phyloP scores from a whole-genome alignment of 2,888 invertebrate species.

The Dromius quadrimaculatus region DNA sequence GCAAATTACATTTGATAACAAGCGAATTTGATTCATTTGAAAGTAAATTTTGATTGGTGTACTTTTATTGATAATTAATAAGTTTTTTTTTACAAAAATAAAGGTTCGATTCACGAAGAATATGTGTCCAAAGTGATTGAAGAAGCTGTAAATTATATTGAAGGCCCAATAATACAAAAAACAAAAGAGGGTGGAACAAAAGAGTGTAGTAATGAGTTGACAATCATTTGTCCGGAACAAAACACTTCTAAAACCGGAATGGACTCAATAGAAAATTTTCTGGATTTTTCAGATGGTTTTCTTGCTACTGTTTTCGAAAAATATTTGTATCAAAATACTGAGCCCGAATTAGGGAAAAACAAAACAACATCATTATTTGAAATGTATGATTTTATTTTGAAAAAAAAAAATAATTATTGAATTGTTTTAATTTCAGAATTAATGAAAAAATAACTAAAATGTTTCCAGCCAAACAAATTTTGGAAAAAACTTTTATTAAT shows the following conservation, averaged over 20 bases:
- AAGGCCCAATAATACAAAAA: constrained; percentile 7
- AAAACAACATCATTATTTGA: constrained; percentile 55
- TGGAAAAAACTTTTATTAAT: constrained; percentile 59
- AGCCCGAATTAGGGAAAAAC: background rate
- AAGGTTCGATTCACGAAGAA: constrained; percentile 63
- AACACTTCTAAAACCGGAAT: constrained; percentile 60
- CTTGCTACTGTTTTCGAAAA: constrained; percentile 66
- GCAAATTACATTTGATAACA: constrained; percentile 60
- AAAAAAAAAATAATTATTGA: constrained; percentile 3
- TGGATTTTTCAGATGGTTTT: constrained; percentile 64
- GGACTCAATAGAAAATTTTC: constrained; percentile 62
- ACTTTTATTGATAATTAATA: background rate
- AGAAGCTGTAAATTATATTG: constrained; percentile 57
- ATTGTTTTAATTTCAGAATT: constrained; percentile 58
- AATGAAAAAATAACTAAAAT: constrained; percentile 59
- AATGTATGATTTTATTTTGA: constrained; percentile 55
- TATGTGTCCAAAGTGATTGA: constrained; percentile 60
- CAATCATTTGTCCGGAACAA: constrained; percentile 58
- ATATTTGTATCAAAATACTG: constrained; percentile 60
- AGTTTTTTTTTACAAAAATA: no score
- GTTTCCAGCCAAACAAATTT: constrained; percentile 61
- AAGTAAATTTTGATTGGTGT: constrained; percentile 54
- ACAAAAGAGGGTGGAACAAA: constrained; percentile 20
- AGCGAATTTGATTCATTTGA: constrained; percentile 49
- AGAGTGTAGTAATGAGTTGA: constrained; percentile 54